Evolutionary conservation across 2,113 vertebrate genomes (phyloP).

Genomic region (Hyperopisus bebe): DNA sequence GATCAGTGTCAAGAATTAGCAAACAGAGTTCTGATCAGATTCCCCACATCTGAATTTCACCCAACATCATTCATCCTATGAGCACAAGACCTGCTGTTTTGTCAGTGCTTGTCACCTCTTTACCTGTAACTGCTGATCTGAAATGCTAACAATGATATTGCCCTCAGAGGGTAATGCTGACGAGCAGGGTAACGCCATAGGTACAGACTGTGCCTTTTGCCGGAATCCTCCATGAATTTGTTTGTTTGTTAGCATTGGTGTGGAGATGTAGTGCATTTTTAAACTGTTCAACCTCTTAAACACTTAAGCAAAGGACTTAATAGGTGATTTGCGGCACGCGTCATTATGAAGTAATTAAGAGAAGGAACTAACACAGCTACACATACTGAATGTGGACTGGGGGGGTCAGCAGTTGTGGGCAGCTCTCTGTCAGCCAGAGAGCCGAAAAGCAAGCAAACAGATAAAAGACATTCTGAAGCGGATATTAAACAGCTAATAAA

Average conservation of each 20-base stretch:
- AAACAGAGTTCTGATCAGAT: not conserved
- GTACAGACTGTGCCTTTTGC: not conserved
- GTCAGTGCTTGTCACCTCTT: not conserved
- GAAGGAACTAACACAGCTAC: not conserved
- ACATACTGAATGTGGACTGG: not conserved
- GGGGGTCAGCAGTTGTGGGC: not conserved
- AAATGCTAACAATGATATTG: not conserved
- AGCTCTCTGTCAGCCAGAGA: not conserved
- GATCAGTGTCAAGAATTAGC: not conserved
- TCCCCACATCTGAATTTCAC: not conserved
- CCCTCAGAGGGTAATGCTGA: not conserved
- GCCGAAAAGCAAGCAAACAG: not conserved
- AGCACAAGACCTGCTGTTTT: not conserved
- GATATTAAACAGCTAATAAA: conserved; percentile 21
- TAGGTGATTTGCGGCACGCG: not conserved
- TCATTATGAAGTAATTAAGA: conserved; percentile 1
- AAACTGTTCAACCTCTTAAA: conserved; percentile 3
- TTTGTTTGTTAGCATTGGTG: not conserved
- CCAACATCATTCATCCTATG: not conserved
- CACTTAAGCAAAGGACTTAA: not conserved
- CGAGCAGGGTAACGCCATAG: not conserved
- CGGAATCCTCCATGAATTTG: not conserved
- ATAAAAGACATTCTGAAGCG: not conserved
- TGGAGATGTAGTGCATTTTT: not conserved
- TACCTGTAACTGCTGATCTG: not conserved